These are phyloP conservation scores for Tetramorium simillimum DNA, from an alignment of 1,140 invertebrate genomes.

Conservation along the genomic window DNA sequence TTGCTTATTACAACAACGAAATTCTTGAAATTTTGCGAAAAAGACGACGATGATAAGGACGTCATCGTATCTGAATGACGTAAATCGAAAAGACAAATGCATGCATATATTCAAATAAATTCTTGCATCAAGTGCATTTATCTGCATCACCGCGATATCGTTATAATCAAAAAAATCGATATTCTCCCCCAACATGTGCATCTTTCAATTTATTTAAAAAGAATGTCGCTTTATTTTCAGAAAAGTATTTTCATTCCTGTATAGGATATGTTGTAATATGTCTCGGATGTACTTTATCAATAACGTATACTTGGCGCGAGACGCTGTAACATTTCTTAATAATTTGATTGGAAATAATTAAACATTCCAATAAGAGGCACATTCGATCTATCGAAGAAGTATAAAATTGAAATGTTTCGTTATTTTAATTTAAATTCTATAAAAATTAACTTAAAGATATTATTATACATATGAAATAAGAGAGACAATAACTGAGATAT, in stretches of 20 bases:
- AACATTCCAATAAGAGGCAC: neutral
- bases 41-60: neutral
- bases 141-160: neutral
- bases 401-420: neutral
- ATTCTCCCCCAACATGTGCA: neutral
- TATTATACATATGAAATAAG: neutral
- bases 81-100: neutral
- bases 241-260: neutral
- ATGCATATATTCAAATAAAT: neutral
- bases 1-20: neutral
- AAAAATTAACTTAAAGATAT: neutral
- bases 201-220: neutral
- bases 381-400: neutral
- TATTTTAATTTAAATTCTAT: neutral
- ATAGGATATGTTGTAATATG: neutral
- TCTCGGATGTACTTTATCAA: slow-evolving; percentile 2
- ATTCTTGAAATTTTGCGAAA: neutral
- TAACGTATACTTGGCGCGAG: neutral
- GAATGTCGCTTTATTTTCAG: slow-evolving; percentile 2
- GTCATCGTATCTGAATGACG: neutral
- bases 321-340: neutral
- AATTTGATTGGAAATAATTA: slow-evolving; percentile 8
- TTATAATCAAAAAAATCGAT: neutral
- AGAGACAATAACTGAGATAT: neutral
- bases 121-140: neutral